Evolutionary conservation across 1,140 invertebrate species (phyloP), one percentile per base, ranked within the genome.

Genomic region (Hirudo medicinalis): DNA sequence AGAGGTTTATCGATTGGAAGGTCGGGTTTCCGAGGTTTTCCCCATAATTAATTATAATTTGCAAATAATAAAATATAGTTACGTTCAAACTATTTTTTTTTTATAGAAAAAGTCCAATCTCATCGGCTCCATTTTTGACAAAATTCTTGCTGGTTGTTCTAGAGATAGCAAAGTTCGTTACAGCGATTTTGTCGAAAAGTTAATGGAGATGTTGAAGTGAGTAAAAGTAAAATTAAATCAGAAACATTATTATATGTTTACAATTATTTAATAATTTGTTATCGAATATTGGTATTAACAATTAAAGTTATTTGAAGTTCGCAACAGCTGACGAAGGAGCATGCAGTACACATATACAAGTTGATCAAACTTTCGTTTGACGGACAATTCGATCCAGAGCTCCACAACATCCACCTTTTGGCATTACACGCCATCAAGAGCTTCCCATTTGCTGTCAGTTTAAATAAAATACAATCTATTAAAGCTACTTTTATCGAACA

Each of bases 1-100:
- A 63, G 15, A 63, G 57, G 20, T 63, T 63, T 32, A 22, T 63
- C 11, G 57, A 63, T 22, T 63, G 57, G 57, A 63, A 63, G 57
- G 57, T 63, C 19, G 15, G 57, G 57, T 0, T 22, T 63, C 29
- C 57, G 29, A 11, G 13, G 19, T 63, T 19, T 63, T n/a, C 29
- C 29, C 19, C n/a, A n/a, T 32, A 63, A 25, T n/a, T 25, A 25
- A 20, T 63, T 22, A 15, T 13, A 13, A 63, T 63, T 63, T 32
- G 54, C 57, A 15, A 25, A 11, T 22, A 63, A 63, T 63, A 32
- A 25, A 25, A 9, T 25, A 63, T 32, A 49, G 15, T 49, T 49
- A 17, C 4, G 43, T 49, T 11, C 0, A 49, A 17, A 49, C 1
- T 49, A 49, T 49, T 8, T 49, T 49, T 49, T 49, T 49, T 49